Base-by-base conservation (phyloP, 30 jellyfish, hydroid and myxozoan species). In the Chrysaora quinquecirrha region DNA sequence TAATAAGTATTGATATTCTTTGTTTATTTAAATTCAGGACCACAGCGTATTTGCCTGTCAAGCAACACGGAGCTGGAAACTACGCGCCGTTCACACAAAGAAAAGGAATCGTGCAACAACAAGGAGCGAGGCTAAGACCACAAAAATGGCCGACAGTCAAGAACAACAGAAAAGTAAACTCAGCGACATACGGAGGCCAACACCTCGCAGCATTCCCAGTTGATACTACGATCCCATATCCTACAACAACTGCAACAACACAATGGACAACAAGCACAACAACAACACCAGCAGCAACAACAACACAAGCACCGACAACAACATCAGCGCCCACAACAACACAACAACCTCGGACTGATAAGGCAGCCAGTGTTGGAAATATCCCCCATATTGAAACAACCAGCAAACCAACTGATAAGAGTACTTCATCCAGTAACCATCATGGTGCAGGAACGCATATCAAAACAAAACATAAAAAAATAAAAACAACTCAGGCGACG, bases 211-310 rank as follows among this genome's bases (percentile, higher is more conserved):
- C 68, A 7, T 3, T 10, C 27, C 68, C 68, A 2, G 29, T 52
- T 20, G 27, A 52, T 3, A 19, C 23, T 3, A 21, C 68, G 3
- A 18, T 19, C 2, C 14, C 67, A 46, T 1, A 48, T 4, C 22
- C 67, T 1, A 19, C 58, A 67, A 24, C 67, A 33, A 32, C 83
- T 21, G 34, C 80, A 25, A 67, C 60, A 67, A 34, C 67, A 1
- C 35, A 47, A 71, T 1, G 48, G 31, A 35, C 67, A 38, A 76
- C 87, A 22, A 20, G 74, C 16, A 10, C 25, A 14, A 27, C 62
- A 34, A 23, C 86, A 54, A 74, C 62, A 3, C 38, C 86, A 30
- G n/a, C n/a, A n/a, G n/a, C n/a, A n/a, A n/a, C n/a, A n/a, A n/a
- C n/a, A n/a, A n/a, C n/a, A n/a, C n/a, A n/a, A n/a, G n/a, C n/a